phyloP scores from a whole-genome alignment of 2,113 vertebrate species.

The Podarcis cretensis region DNA sequence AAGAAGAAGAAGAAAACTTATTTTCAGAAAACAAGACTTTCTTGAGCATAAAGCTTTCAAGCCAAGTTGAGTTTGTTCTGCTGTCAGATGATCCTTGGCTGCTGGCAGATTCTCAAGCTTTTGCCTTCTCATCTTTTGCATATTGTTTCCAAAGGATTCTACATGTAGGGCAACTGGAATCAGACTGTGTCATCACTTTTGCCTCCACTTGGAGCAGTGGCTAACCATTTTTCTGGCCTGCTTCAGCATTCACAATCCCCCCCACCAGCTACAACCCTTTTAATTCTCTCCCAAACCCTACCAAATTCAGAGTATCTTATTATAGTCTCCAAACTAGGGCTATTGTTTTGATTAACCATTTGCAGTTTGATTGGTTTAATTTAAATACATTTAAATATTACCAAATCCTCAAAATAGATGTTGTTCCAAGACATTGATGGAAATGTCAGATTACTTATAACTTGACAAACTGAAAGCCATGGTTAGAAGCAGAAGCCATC shows the following conservation, averaged over 20 bases:
- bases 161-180: background rate
- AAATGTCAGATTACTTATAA: no score
- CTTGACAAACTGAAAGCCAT: no score
- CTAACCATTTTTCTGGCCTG: background rate
- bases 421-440: no score
- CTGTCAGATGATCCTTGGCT: background rate
- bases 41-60: background rate
- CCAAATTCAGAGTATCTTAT: background rate
- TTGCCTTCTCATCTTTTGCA: background rate
- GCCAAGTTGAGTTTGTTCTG: background rate
- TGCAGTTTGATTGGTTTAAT: background rate
- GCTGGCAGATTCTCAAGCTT: background rate
- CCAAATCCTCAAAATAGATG: no score
- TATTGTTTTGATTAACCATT: background rate
- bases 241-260: background rate
- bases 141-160: background rate
- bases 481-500: no score
- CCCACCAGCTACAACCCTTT: no score
- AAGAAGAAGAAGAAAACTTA: background rate
- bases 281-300: no score
- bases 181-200: background rate
- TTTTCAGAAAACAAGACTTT: background rate
- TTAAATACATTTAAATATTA: no score
- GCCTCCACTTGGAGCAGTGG: background rate
- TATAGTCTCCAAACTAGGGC: background rate